phyloP scores from a whole-genome alignment of 2,888 invertebrate species.

The Polyommatus icarus region DNA sequence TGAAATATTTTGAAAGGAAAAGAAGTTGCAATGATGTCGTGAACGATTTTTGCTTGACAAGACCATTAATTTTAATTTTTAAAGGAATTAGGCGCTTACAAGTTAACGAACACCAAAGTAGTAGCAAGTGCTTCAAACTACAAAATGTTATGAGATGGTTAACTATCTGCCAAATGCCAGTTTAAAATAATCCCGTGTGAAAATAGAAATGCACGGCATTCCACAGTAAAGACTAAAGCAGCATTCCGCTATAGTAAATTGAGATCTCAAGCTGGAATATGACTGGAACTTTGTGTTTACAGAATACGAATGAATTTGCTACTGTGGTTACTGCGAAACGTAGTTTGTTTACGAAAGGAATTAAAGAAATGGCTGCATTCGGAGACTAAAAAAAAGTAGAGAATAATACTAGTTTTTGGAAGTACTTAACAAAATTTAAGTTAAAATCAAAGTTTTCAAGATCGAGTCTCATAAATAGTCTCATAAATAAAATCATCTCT shows the following conservation, averaged over 20 bases:
- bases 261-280: not conserved
- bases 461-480: too few relatives aligned
- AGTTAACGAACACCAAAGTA: not conserved
- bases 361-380: too few relatives aligned
- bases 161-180: constrained; percentile 5
- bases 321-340: too few relatives aligned
- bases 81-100: too few relatives aligned
- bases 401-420: too few relatives aligned
- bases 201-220: constrained; percentile 24
- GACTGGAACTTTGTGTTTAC: not conserved
- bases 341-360: too few relatives aligned
- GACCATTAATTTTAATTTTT: too few relatives aligned
- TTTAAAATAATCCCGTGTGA: not conserved
- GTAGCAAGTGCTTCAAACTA: not conserved
- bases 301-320: not conserved
- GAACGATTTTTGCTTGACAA: too few relatives aligned
- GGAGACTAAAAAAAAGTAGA: too few relatives aligned
- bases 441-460: too few relatives aligned
- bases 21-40: not conserved
- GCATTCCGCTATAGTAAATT: not conserved
- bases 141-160: not conserved
- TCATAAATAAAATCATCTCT: too few relatives aligned
- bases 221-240: not conserved
- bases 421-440: too few relatives aligned
- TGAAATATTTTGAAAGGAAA: not conserved